These are phyloP conservation scores for Hemicrepidius hirtus DNA, from an alignment of 2,888 invertebrate genomes.

Conservation along the genomic window DNA sequence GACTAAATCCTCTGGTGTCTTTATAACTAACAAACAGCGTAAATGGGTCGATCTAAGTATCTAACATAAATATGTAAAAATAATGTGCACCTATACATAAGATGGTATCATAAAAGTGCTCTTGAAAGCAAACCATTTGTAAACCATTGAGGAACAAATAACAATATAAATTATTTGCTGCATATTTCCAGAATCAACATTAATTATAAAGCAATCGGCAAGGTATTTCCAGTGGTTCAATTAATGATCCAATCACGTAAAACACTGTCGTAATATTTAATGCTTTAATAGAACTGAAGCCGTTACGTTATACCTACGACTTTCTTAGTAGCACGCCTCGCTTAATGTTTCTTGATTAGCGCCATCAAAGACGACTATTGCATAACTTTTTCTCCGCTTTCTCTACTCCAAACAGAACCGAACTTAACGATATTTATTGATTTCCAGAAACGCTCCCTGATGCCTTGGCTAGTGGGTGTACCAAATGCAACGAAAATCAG, in stretches of 20 bases:
- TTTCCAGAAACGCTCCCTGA: conserved; percentile 81
- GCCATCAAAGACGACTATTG: not conserved
- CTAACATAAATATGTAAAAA: too few species aligned
- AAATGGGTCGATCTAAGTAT: too few species aligned
- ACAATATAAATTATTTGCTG: too few species aligned
- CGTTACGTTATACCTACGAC: conserved; percentile 3
- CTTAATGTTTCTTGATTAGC: not conserved
- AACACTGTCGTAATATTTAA: not conserved
- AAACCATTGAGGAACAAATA: too few species aligned
- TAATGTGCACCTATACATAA: too few species aligned
- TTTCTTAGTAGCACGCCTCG: not conserved
- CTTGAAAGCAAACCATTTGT: too few species aligned
- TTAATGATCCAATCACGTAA: conserved; percentile 13
- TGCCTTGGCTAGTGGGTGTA: conserved; percentile 80
- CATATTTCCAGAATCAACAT: not conserved
- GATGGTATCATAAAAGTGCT: too few species aligned
- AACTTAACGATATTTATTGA: conserved; percentile 50
- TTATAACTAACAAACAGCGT: too few species aligned
- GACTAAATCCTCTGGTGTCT: too few species aligned
- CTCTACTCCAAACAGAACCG: not conserved
- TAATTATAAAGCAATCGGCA: not conserved
- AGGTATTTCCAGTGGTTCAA: not conserved
- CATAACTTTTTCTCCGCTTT: conserved; percentile 34
- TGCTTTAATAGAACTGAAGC: not conserved
- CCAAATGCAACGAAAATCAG: conserved; percentile 81